Evolutionary conservation across 2,888 invertebrate genomes (phyloP).

Genomic region (Tachina fera): DNA sequence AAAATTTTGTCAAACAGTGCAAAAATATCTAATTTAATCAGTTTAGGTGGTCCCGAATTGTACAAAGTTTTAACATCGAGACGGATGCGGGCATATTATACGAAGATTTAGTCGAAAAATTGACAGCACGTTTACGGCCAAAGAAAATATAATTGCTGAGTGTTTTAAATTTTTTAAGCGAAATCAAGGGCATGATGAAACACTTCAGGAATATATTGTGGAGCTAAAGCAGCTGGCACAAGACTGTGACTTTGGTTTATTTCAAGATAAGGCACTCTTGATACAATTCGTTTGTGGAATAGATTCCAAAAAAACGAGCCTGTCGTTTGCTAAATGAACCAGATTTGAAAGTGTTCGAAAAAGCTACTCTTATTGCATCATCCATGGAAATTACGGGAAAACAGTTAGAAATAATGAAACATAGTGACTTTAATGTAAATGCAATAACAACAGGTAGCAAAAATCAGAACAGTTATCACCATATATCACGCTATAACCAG

Average conservation of each 20-base stretch:
- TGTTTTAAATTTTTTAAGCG: slow-evolving; percentile 9
- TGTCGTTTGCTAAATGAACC: slow-evolving; percentile 23
- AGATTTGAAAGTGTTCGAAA: slow-evolving; percentile 30
- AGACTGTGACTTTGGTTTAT: slow-evolving; percentile 16
- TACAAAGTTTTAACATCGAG: slow-evolving; percentile 14
- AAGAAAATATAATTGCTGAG: slow-evolving; percentile 9
- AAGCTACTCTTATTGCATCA: slow-evolving; percentile 33
- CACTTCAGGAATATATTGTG: slow-evolving; percentile 7
- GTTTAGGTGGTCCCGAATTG: slow-evolving; percentile 14
- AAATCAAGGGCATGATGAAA: slow-evolving; percentile 6
- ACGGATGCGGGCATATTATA: slow-evolving; percentile 1
- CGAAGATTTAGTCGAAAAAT: slow-evolving; percentile 17
- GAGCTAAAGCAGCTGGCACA: slow-evolving; percentile 20
- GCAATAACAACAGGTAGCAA: slow-evolving; percentile 13
- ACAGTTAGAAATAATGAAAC: slow-evolving; percentile 16
- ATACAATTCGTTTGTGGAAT: slow-evolving; percentile 39
- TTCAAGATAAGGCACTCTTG: slow-evolving; percentile 19
- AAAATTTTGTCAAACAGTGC: background rate
- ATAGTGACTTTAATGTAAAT: background rate
- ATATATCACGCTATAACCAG: slow-evolving; percentile 12
- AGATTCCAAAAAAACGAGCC: slow-evolving; percentile 6
- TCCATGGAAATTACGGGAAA: slow-evolving; percentile 35
- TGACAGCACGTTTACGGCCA: slow-evolving; percentile 9
- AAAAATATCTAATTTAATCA: slow-evolving; percentile 18
- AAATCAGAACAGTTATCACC: slow-evolving; percentile 19